Evolutionary conservation across 2,113 vertebrate genomes (phyloP).

Genomic region (Festucalex cinctus): DNA sequence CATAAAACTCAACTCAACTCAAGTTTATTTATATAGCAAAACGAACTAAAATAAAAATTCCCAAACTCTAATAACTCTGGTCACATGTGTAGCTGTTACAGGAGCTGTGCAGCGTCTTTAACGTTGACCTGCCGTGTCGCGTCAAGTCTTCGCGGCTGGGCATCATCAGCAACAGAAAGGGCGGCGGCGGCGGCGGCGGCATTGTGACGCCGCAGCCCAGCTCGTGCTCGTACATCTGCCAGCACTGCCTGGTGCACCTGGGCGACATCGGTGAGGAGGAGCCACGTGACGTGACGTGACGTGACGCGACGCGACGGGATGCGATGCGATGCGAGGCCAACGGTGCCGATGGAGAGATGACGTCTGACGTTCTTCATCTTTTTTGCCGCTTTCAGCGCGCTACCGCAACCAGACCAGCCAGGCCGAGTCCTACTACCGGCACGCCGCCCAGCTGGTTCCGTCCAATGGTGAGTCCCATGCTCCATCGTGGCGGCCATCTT

Average conservation of each 20-base stretch:
- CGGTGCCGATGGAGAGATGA: neutral
- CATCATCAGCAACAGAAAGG: constrained; percentile 97
- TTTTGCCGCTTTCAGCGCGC: constrained; percentile 76
- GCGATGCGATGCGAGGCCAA: too few relatives aligned
- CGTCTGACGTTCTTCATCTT: neutral
- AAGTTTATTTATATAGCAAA: too few relatives aligned
- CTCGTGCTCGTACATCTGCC: constrained; percentile 99
- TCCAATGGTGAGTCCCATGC: constrained; percentile 87
- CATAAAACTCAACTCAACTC: too few relatives aligned
- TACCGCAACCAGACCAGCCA: constrained; percentile 99
- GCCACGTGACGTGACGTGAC: too few relatives aligned
- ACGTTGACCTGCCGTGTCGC: constrained; percentile 95
- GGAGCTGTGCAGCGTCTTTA: constrained; percentile 98
- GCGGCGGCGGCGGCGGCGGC: constrained; percentile 76
- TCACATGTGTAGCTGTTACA: constrained; percentile 80
- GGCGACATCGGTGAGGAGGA: constrained; percentile 90
- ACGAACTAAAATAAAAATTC: too few relatives aligned
- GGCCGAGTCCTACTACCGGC: constrained; percentile 97
- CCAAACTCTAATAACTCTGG: too few relatives aligned
- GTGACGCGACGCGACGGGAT: too few relatives aligned
- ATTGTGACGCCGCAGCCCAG: constrained; percentile 97
- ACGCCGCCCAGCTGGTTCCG: constrained; percentile 97
- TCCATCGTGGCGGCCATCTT: too few relatives aligned
- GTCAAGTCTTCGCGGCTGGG: constrained; percentile 97
- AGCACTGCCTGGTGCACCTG: constrained; percentile 99